These are phyloP conservation scores for Mesoclemmys tuberculata DNA, from an alignment of 2,113 vertebrate species.

Conservation along the genomic window DNA sequence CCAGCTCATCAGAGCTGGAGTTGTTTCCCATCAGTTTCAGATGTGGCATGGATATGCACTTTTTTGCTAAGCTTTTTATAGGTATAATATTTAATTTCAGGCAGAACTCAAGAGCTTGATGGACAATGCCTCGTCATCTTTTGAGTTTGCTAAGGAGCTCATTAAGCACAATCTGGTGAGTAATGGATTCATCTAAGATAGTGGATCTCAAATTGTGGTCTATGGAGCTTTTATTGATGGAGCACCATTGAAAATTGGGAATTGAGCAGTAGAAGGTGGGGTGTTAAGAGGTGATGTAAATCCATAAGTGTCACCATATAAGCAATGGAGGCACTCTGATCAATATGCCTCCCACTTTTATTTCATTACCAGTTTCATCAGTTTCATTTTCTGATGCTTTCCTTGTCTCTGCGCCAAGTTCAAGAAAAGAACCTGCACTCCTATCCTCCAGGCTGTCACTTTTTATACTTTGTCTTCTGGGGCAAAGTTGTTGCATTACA, in stretches of 20 bases:
- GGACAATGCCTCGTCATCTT: conserved; percentile 91
- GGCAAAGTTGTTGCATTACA: neutral
- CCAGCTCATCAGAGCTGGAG: neutral
- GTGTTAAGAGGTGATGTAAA: neutral
- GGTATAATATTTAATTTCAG: conserved; percentile 74
- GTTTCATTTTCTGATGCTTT: neutral
- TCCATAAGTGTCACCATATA: neutral
- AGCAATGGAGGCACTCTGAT: neutral
- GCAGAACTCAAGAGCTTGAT: conserved; percentile 94
- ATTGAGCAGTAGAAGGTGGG: neutral
- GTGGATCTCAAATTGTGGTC: neutral
- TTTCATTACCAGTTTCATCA: too few species aligned
- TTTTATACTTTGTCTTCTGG: neutral
- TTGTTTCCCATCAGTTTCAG: neutral
- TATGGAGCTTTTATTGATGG: neutral
- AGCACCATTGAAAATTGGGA: neutral
- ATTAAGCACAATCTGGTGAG: conserved; percentile 96
- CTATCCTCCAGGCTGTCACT: neutral
- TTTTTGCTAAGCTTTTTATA: conserved; percentile 42
- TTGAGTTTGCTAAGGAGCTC: conserved; percentile 98
- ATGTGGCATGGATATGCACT: neutral
- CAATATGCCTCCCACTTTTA: neutral
- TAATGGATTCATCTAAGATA: neutral
- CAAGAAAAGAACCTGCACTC: neutral
- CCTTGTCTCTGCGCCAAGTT: neutral